Conservation (phyloP, 2,113 vertebrate genomes). For the Lampris incognitus region DNA sequence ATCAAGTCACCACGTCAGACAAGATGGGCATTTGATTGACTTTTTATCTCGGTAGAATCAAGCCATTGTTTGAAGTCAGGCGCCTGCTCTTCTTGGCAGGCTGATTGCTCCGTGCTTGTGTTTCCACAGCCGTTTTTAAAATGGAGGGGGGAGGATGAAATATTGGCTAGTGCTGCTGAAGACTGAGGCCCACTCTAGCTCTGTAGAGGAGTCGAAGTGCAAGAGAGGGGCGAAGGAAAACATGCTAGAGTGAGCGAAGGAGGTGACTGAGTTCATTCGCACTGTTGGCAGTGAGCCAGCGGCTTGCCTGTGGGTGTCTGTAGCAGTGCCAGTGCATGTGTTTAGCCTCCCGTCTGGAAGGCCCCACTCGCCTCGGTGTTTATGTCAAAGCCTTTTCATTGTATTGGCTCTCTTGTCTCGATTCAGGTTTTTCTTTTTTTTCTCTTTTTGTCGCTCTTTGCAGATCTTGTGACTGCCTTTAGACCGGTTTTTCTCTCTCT, state of each 20-base stretch:
- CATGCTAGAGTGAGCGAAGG: conserved; percentile 47
- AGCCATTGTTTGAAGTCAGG: conserved; percentile 68
- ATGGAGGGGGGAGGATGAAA: conserved; percentile 74
- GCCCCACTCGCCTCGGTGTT: conserved; percentile 72
- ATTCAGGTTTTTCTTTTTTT: conserved; percentile 61
- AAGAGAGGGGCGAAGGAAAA: conserved; percentile 57
- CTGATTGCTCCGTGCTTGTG: conserved; percentile 55
- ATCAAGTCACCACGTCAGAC: conserved; percentile 26
- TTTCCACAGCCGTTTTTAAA: conserved; percentile 77
- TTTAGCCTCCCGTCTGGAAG: conserved; percentile 83
- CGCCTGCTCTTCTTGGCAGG: conserved; percentile 63
- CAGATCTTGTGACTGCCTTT: conserved; percentile 61
- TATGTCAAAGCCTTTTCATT: conserved; percentile 77
- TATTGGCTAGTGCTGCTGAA: conserved; percentile 67
- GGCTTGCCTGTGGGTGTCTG: conserved; percentile 83
- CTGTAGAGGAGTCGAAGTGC: conserved; percentile 53
- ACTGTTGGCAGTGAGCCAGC: conserved; percentile 76
- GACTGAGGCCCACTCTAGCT: conserved; percentile 63
- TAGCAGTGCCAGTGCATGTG: conserved; percentile 82
- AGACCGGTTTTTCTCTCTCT: conserved; percentile 60
- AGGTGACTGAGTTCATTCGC: conserved; percentile 83
- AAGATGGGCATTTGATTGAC: conserved; percentile 50
- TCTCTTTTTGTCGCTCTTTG: conserved; percentile 25
- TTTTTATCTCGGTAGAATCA: conserved; percentile 62
- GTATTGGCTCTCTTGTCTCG: conserved; percentile 66